Percentiles rank a stretch among this genome's conserved stretches.
These are phyloP conservation scores for Camelus dromedarius DNA, from an alignment of 2,113 vertebrate species.

Conservation along the genomic window DNA sequence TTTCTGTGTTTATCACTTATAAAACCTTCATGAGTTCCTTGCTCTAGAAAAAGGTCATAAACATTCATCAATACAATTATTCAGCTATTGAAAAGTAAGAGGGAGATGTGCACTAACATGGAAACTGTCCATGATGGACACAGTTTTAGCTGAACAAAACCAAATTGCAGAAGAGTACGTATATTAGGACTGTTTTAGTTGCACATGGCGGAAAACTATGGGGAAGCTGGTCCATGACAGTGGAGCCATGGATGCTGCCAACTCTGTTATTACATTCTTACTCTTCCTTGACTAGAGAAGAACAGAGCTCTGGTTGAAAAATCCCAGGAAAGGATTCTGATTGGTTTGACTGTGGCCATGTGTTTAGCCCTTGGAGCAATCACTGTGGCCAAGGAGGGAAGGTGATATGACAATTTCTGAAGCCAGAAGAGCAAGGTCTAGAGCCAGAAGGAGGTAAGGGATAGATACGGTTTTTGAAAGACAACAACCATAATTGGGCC, in stretches of 20 bases:
- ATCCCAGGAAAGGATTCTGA: background rate
- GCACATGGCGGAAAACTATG: background rate
- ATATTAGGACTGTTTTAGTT: background rate
- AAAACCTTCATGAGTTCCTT: conserved; percentile 27
- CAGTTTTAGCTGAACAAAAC: conserved; percentile 36
- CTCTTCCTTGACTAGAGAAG: background rate
- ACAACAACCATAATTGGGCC: background rate
- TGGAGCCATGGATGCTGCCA: background rate
- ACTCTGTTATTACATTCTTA: background rate
- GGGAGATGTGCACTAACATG: background rate
- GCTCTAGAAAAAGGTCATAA: conserved; percentile 34
- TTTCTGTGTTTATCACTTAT: conserved; percentile 48
- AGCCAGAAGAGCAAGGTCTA: background rate
- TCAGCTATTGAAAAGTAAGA: conserved; percentile 27
- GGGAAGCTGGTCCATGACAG: conserved; percentile 17
- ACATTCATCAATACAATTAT: conserved; percentile 30
- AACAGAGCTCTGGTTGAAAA: background rate
- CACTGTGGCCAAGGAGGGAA: background rate
- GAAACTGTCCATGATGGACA: background rate
- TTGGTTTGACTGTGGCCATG: background rate
- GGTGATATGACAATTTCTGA: background rate
- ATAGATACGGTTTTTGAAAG: background rate
- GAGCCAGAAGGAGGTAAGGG: background rate
- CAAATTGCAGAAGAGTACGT: background rate
- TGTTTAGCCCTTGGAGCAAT: background rate